Conservation (phyloP, 1,140 invertebrate genomes). For the Drosophila sproati region DNA sequence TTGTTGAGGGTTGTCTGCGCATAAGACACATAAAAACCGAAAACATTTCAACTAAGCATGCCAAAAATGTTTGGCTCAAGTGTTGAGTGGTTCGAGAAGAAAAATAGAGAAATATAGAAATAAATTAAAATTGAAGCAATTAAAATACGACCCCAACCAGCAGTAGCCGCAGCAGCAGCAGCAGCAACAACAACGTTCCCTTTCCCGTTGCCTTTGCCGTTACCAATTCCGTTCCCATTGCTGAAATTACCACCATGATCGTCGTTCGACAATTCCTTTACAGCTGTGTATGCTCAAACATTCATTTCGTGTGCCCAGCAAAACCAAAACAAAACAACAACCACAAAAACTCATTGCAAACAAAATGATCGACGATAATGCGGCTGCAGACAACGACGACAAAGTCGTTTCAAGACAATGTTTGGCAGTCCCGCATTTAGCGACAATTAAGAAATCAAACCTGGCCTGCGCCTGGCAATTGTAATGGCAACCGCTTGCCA, state of each 20-base stretch:
- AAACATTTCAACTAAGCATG: conserved; percentile 35
- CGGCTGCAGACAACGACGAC: conserved; percentile 33
- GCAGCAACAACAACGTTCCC: conserved; percentile 11
- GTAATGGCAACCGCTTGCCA: conserved; percentile 68
- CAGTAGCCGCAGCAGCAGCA: conserved; percentile 18
- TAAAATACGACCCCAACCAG: conserved; percentile 57
- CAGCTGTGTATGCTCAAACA: conserved; percentile 63
- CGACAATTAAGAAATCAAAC: conserved; percentile 83
- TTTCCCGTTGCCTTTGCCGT: conserved; percentile 3
- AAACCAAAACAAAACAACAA: conserved; percentile 19
- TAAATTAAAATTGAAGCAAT: conserved; percentile 75
- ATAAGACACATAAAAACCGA: neutral
- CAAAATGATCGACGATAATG: conserved; percentile 79
- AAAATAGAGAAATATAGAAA: conserved; percentile 40
- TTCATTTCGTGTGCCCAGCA: conserved; percentile 71
- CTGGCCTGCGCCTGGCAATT: conserved; percentile 65
- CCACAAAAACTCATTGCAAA: conserved; percentile 77
- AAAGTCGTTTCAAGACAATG: conserved; percentile 57
- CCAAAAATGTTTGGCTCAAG: conserved; percentile 24
- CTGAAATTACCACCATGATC: conserved; percentile 75
- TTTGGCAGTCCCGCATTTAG: conserved; percentile 75
- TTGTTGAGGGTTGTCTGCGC: conserved; percentile 2
- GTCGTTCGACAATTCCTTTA: conserved; percentile 65
- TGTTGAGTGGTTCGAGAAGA: conserved; percentile 5
- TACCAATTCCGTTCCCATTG: neutral